Conservation (phyloP, 2,797 vertebrate genomes). For the Luscinia luscinia region DNA sequence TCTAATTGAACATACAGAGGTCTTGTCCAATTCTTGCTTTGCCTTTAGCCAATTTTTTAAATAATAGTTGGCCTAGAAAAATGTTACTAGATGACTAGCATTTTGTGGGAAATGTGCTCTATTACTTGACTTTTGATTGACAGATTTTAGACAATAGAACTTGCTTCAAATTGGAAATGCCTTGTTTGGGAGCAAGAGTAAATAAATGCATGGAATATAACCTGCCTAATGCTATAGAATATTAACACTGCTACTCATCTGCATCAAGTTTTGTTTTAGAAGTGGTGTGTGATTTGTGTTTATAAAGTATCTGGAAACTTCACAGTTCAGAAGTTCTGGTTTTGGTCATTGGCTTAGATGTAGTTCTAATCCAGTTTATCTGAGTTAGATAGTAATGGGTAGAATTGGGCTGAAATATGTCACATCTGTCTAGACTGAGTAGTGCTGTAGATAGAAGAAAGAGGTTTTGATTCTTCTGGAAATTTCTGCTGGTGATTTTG, state of each 20-base stretch:
- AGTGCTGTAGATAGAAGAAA: background rate
- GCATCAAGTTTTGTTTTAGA: background rate
- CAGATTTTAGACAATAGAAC: background rate
- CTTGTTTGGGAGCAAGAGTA: background rate
- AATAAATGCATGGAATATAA: background rate
- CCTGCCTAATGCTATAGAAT: background rate
- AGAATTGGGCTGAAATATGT: background rate
- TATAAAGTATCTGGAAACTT: background rate
- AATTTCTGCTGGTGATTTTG: background rate
- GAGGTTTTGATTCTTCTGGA: background rate
- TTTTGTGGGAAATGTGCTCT: background rate
- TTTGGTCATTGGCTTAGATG: background rate
- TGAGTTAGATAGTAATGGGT: background rate
- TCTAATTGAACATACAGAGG: background rate
- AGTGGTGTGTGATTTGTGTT: background rate
- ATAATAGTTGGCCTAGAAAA: background rate
- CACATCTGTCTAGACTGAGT: background rate
- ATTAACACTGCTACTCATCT: background rate
- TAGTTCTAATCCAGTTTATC: background rate
- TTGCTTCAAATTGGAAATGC: background rate
- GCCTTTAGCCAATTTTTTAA: background rate
- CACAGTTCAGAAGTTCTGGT: background rate
- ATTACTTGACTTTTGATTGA: background rate
- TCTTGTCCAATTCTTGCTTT: background rate
- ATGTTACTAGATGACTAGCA: background rate